A percentile compares a stretch with the other conserved stretches of the same genome.
Evolutionary conservation across 2,113 vertebrate species (phyloP).

Genomic region (Urocynchramus pylzowi): DNA sequence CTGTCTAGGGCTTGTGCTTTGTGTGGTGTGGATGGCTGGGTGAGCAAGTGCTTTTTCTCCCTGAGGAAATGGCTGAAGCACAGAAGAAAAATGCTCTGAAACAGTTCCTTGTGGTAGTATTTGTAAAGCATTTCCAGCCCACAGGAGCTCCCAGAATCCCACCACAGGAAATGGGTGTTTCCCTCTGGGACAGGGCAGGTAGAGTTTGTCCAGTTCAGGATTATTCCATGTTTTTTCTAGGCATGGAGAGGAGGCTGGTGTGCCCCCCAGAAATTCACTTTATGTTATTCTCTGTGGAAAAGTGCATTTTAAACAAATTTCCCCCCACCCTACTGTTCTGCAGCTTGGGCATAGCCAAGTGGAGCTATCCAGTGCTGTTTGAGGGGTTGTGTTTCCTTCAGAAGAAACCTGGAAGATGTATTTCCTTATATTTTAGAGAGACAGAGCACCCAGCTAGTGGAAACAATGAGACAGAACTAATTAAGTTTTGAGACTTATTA

Average conservation of each 20-base stretch:
- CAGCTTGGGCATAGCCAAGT: background rate
- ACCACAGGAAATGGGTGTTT: background rate
- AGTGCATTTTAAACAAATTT: background rate
- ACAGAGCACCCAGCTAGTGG: background rate
- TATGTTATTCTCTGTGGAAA: background rate
- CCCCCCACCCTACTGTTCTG: background rate
- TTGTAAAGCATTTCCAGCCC: background rate
- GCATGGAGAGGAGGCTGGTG: background rate
- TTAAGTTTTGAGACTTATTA: background rate
- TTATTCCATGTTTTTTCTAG: background rate
- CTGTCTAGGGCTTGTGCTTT: background rate
- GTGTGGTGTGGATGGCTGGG: background rate
- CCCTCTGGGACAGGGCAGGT: background rate
- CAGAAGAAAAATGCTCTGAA: background rate
- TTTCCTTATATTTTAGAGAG: background rate
- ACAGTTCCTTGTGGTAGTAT: background rate
- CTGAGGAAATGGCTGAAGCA: background rate
- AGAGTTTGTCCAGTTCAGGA: background rate
- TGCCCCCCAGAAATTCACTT: accelerated
- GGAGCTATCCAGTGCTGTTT: background rate
- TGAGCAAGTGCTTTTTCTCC: background rate
- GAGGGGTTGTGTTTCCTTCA: background rate
- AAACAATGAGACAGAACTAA: background rate
- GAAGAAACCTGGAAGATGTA: background rate
- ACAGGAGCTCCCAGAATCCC: background rate